A percentile compares a stretch with the other conserved stretches of the same genome.
Evolutionary conservation across 2,888 invertebrate genomes (phyloP).

Genomic region (Dascillus cervinus): DNA sequence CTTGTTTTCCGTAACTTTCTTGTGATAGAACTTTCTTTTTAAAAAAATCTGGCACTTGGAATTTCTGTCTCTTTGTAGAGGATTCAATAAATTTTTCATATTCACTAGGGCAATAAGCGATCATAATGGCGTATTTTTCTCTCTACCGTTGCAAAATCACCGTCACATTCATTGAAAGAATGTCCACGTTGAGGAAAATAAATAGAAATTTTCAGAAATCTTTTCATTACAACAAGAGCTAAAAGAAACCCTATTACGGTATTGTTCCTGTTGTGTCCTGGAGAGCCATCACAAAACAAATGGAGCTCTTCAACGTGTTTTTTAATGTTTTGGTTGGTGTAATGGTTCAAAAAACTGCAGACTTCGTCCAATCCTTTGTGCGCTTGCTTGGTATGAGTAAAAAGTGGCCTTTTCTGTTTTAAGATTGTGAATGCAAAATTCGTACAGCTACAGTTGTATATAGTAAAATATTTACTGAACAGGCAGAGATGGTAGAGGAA

Average conservation of each 20-base stretch:
- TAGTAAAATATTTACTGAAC: constrained; percentile 22
- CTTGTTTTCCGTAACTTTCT: no score
- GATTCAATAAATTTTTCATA: constrained; percentile 2
- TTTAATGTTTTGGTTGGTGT: neutral
- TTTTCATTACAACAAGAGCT: neutral
- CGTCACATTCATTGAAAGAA: constrained; percentile 6
- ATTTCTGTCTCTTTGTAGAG: neutral
- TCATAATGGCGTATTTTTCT: constrained; percentile 1
- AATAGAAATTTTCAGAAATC: constrained; percentile 6
- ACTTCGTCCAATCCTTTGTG: constrained; percentile 9
- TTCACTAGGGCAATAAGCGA: constrained; percentile 3
- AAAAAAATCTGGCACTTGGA: no score
- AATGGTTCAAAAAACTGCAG: constrained; percentile 5
- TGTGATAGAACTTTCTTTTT: no score
- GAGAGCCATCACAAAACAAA: constrained; percentile 10
- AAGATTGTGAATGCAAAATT: constrained; percentile 15
- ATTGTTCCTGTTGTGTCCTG: constrained; percentile 13
- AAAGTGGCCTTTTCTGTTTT: constrained; percentile 7
- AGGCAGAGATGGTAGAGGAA: constrained; percentile 16
- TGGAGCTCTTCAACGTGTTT: constrained; percentile 7
- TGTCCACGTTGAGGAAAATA: constrained; percentile 7
- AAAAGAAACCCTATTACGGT: constrained; percentile 4
- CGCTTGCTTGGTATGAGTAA: constrained; percentile 11
- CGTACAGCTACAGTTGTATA: constrained; percentile 16
- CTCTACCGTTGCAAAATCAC: constrained; percentile 4